Conservation (phyloP, 2,113 vertebrate genomes). For the Pachyramphus minor region DNA sequence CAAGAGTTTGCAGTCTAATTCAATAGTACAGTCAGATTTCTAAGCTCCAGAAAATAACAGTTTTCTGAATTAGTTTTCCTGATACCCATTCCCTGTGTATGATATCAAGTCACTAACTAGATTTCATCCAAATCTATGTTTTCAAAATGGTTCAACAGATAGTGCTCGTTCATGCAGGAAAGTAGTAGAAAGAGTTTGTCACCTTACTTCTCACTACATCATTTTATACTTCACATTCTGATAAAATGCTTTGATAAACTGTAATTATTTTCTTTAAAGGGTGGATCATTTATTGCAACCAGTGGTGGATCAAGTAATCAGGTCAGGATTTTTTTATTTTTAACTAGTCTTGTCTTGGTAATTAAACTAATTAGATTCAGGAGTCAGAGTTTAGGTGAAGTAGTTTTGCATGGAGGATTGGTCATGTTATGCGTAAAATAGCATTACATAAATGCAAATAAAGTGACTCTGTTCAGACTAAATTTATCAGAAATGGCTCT, state of each 20-base stretch:
- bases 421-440: not conserved
- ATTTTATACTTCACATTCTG: not conserved
- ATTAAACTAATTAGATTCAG: not conserved
- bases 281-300: slow-evolving; percentile 38
- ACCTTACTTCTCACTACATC: not conserved
- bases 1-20: not conserved
- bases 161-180: not conserved
- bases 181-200: not conserved
- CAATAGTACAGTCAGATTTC: not conserved
- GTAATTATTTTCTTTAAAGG: slow-evolving; percentile 17
- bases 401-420: not conserved
- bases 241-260: not conserved
- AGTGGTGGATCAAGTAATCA: slow-evolving; percentile 4
- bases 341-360: not conserved
- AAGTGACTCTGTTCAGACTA: not conserved
- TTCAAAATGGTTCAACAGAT: not conserved
- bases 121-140: not conserved
- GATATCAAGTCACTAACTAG: not conserved
- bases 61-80: not conserved
- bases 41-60: not conserved
- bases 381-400: not conserved
- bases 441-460: too few relatives aligned
- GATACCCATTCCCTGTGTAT: not conserved
- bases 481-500: not conserved
- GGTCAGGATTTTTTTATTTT: slow-evolving; percentile 37